These are phyloP conservation scores for Tarsius wallacei DNA, from an alignment of 2,797 vertebrate genomes.

Conservation along the genomic window DNA sequence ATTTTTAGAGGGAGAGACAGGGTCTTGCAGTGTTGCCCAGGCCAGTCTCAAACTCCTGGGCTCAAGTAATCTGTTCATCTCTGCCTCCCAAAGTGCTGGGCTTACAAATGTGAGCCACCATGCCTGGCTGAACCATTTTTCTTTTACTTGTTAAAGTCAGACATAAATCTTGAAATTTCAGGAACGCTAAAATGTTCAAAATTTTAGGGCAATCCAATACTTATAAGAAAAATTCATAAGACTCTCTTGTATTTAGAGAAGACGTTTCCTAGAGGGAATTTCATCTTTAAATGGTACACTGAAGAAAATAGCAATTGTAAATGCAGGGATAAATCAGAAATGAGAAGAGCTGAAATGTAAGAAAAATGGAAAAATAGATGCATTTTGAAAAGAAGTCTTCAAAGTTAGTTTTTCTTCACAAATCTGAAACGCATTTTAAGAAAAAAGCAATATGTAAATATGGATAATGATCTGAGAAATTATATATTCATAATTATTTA, in stretches of 20 bases:
- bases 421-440: constrained; percentile 81
- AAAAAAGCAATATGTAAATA: constrained; percentile 86
- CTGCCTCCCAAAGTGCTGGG: too few species aligned
- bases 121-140: background rate
- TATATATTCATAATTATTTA: constrained; percentile 84
- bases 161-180: constrained; percentile 24
- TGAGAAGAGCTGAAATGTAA: constrained; percentile 64
- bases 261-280: constrained; percentile 72
- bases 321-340: constrained; percentile 81
- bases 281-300: constrained; percentile 76
- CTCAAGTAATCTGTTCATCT: too few species aligned
- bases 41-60: too few species aligned
- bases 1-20: too few species aligned
- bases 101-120: too few species aligned
- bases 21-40: too few species aligned
- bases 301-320: constrained; percentile 75
- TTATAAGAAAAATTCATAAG: constrained; percentile 85
- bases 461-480: constrained; percentile 82
- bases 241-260: constrained; percentile 67
- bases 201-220: constrained; percentile 75
- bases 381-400: constrained; percentile 83
- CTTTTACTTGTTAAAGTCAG: background rate
- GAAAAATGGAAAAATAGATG: constrained; percentile 79
- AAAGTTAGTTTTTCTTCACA: constrained; percentile 85
- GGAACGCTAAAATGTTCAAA: constrained; percentile 55